Base-by-base conservation (phyloP, 2,888 invertebrate species). In the Drosophila cracens region DNA sequence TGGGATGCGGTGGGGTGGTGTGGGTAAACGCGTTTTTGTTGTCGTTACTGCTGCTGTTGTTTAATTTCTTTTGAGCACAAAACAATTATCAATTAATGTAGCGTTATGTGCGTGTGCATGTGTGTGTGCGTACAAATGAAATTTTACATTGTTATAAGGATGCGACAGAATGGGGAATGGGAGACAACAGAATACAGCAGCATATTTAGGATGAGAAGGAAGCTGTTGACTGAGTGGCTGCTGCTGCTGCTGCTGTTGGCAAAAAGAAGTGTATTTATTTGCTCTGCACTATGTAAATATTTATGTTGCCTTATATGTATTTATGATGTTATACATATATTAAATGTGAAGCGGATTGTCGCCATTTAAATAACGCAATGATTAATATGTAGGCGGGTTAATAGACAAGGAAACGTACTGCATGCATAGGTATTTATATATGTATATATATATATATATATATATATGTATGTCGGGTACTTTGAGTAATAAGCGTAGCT, bases 81-180 rank as follows among this genome's bases (percentile, higher is more conserved):
- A 84, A 89, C 89, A 87, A 87, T 86, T 86, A 87, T 86, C 86
- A 89, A 89, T 89, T 86, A 89, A 86, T 86, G 86, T 89, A 82
- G 74, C 87, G 77, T 77, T 87, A 81, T 81, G 66, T 67, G 54
- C 38, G 67, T 57, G 52, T 63, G 64, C 58, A 64, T 27, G 36
- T 66, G 49, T 66, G 66, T 59, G 66, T 62, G 71, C 51, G 57
- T 64, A 70, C 57, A 83, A 84, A 86, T 83, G 81, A 88, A 84
- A 86, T 86, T 88, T 83, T 49, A 70, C 59, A 72, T 77, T 79
- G 77, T 75, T 77, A 70, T 46, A 66, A 57, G 59, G 61, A 57
- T 46, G 46, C n/a, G 13, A 25, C 21, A 34, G 40, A 34, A 25
- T 36, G 48, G 16, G 6, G 16, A 18, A 31, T 51, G 61, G 7